These are phyloP conservation scores for Dinomys branickii DNA, from an alignment of 2,113 vertebrate species.

Conservation along the genomic window DNA sequence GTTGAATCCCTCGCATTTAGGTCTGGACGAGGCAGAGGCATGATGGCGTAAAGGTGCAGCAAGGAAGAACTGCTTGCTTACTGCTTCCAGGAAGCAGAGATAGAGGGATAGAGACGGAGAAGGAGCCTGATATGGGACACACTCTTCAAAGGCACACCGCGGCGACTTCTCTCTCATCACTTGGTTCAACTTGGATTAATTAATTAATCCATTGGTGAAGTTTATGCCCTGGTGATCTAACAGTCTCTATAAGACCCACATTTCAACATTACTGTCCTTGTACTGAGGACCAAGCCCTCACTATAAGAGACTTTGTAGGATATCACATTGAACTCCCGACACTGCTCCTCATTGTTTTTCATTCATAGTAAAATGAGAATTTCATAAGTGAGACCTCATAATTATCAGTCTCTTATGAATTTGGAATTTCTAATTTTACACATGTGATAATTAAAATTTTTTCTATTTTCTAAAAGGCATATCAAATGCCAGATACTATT, in stretches of 20 bases:
- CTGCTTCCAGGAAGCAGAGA: not conserved
- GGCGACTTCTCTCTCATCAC: not conserved
- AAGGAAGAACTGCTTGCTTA: not conserved
- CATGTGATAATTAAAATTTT: not conserved
- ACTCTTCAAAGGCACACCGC: not conserved
- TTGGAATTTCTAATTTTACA: not conserved
- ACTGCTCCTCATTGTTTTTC: not conserved
- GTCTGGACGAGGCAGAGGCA: not conserved
- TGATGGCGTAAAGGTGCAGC: not conserved
- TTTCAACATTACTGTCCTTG: not conserved
- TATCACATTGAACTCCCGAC: not conserved
- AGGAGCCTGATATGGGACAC: not conserved
- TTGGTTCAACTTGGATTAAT: not conserved
- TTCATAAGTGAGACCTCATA: not conserved
- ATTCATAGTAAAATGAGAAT: not conserved
- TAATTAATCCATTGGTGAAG: not conserved
- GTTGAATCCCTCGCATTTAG: not conserved
- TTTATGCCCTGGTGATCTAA: not conserved
- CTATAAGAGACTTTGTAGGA: not conserved
- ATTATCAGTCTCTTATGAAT: not conserved
- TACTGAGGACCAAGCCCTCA: not conserved
- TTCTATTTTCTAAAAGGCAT: not conserved
- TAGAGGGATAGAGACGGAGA: not conserved
- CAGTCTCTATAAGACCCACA: not conserved
- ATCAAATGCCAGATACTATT: not conserved